A percentile compares a stretch with the other conserved stretches of the same genome.
Evolutionary conservation across 2,888 invertebrate species (phyloP).

Genomic region (Drosophila affinis): DNA sequence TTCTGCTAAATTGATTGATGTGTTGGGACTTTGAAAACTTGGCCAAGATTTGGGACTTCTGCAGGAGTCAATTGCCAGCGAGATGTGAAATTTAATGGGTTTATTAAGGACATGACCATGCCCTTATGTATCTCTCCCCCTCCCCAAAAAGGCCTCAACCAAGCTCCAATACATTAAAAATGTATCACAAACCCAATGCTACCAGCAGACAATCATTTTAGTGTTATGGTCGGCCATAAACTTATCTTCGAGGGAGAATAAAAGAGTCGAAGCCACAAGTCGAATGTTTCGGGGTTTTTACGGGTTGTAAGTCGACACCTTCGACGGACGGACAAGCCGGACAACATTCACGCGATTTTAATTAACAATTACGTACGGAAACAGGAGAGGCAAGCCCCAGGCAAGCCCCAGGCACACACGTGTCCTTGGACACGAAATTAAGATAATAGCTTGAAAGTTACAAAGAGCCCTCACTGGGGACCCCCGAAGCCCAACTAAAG

Average conservation of each 20-base stretch:
- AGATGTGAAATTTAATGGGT: constrained; percentile 23
- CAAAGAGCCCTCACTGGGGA: constrained; percentile 47
- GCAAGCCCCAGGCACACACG: constrained; percentile 45
- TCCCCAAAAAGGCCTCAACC: neutral
- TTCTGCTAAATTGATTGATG: constrained; percentile 66
- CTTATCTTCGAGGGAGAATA: constrained; percentile 32
- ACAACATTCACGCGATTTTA: constrained; percentile 54
- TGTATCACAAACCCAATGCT: constrained; percentile 10
- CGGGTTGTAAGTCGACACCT: constrained; percentile 46
- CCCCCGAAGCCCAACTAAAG: constrained; percentile 1
- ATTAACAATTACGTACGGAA: constrained; percentile 73
- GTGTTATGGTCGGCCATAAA: constrained; percentile 58
- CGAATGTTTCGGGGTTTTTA: constrained; percentile 19
- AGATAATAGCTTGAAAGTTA: constrained; percentile 68
- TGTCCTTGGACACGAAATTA: constrained; percentile 59
- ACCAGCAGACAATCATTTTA: constrained; percentile 45
- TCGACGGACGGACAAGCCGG: neutral
- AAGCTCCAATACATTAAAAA: neutral
- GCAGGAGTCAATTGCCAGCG: constrained; percentile 1
- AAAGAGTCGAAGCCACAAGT: constrained; percentile 19
- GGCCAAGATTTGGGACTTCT: constrained; percentile 31
- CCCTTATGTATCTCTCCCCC: neutral
- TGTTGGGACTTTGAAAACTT: constrained; percentile 43
- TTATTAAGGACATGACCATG: constrained; percentile 1
- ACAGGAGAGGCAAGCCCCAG: constrained; percentile 26